Evolutionary conservation across 2,888 invertebrate species (phyloP).

Genomic region (Metallyticus violacea): DNA sequence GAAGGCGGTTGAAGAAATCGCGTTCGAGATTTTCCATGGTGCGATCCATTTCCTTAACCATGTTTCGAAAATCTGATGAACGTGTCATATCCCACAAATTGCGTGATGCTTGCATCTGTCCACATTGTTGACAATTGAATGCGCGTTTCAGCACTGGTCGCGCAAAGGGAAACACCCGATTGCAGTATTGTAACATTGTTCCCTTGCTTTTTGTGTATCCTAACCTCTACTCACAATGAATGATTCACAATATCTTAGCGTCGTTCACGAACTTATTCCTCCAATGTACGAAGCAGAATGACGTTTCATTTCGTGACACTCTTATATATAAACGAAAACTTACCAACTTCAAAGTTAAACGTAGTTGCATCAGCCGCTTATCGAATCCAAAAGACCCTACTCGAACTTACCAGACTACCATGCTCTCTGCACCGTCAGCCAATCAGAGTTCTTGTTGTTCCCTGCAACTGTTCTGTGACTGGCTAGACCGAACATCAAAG

Average conservation of each 20-base stretch:
- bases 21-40: conserved; percentile 31
- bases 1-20: conserved; percentile 26
- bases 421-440: neutral
- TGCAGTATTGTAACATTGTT: neutral
- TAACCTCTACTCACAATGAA: neutral
- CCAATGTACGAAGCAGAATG: too few relatives aligned
- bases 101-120: neutral
- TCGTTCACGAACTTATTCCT: neutral
- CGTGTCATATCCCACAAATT: neutral
- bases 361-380: neutral
- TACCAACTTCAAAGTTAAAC: neutral
- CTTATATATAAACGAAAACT: neutral
- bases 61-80: conserved; percentile 20
- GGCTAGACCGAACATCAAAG: too few relatives aligned
- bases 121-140: neutral
- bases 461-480: neutral
- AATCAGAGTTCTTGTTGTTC: neutral
- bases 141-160: neutral
- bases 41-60: conserved; percentile 36
- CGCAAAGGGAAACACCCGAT: neutral
- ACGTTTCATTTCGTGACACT: neutral
- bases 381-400: neutral
- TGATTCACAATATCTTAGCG: neutral
- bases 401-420: neutral
- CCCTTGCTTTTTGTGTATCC: neutral